Evolutionary conservation across 2,113 vertebrate genomes (phyloP), one percentile per base, ranked within the genome.

Genomic region (Sciurus niger): DNA sequence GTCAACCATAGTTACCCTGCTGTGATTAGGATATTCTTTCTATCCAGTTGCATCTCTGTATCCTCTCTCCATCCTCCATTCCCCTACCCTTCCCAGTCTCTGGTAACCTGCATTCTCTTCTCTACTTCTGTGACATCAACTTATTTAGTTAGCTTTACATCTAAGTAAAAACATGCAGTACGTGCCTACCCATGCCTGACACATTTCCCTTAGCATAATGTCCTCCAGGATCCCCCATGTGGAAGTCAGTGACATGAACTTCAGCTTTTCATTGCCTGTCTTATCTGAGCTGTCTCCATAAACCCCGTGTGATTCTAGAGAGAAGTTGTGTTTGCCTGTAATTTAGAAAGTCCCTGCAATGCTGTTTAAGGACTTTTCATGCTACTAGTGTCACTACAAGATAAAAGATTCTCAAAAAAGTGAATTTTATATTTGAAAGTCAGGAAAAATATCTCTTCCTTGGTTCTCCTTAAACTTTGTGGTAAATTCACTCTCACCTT

Each of bases 351-450:
- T 46, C 2, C 25, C 32, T 82, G 40, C 40, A 40, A 40, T 40
- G 40, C 40, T 40, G 46, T 48, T 70, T n/a, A 76, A 55, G 53
- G 24, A 55, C 46, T 37, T 89, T n/a, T 11, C 73, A 20, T 63
- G 78, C 58, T 37, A 28, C 18, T 51, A 65, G 17, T 63, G 77
- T 96, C 20, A 20, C 25, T 77, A 55, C 55, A 97, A 90, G 5
- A 24, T 68, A 32, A 34, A 89, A 16, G 24, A 63, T 77, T 40
- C n/a, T 93, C 77, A 34, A 90, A 55, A 53, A 24, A 17, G 78
- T 78, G 37, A 92, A 24, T 73, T 94, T 96, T 96, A 82, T 95
- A 4, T 53, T 72, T 97, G 30, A 40, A 68, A 25, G n/a, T 83
- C 46, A 95, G 37, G 16, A 70, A 85, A 32, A 11, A n/a, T 2